Evolutionary conservation across 2,888 invertebrate species (phyloP).

Genomic region (Alitta virens): DNA sequence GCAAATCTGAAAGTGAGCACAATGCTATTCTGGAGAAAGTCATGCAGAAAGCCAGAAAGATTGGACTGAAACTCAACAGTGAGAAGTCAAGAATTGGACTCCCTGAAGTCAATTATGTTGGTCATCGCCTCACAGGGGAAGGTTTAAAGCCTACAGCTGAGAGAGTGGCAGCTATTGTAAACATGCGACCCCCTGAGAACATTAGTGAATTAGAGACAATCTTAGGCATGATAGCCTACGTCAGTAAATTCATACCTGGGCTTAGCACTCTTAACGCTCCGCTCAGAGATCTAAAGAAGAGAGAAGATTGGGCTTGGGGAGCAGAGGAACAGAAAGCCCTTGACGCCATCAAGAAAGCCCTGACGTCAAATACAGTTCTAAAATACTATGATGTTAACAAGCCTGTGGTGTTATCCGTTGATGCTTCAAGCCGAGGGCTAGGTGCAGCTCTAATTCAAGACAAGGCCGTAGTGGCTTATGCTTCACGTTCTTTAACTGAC

Average conservation of each 20-base stretch:
- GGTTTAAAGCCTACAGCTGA: not conserved
- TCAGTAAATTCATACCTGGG: not conserved
- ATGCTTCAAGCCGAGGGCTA: not conserved
- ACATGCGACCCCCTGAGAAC: not conserved
- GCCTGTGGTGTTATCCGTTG: not conserved
- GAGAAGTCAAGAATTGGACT: not conserved
- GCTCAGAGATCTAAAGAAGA: not conserved
- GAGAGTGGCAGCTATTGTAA: not conserved
- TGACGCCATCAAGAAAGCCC: not conserved
- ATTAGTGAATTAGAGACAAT: not conserved
- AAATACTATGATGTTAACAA: not conserved
- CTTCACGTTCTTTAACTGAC: not conserved
- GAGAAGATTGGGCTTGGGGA: not conserved
- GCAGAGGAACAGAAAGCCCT: not conserved
- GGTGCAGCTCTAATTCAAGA: not conserved
- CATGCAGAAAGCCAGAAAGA: not conserved
- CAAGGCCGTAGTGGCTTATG: not conserved
- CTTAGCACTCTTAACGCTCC: not conserved
- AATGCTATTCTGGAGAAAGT: no score
- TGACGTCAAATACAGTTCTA: not conserved
- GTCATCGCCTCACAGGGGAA: not conserved
- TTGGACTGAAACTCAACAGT: not conserved
- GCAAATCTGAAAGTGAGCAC: no score
- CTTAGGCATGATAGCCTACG: not conserved
- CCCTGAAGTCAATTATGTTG: not conserved